phyloP scores from a whole-genome alignment of 2,888 invertebrate species.

The Coleophora deauratella region DNA sequence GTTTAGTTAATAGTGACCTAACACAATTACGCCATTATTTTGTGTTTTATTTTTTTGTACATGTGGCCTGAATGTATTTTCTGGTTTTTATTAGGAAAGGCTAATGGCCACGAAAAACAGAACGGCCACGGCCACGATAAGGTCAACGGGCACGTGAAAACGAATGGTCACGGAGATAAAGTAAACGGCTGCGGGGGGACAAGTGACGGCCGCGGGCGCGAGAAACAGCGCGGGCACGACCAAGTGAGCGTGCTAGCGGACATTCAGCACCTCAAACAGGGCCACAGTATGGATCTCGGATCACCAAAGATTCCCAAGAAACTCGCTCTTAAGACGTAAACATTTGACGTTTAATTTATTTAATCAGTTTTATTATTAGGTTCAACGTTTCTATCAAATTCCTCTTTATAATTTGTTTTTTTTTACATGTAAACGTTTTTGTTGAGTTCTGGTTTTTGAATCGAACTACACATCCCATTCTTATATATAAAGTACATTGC shows the following conservation, averaged over 20 bases:
- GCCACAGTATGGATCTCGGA: slow-evolving; percentile 47
- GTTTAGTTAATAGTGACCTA: slow-evolving; percentile 24
- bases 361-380: slow-evolving; percentile 26
- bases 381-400: slow-evolving; percentile 50
- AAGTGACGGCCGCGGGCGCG: slow-evolving; percentile 21
- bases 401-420: slow-evolving; percentile 48
- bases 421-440: slow-evolving; percentile 38
- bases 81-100: slow-evolving; percentile 59
- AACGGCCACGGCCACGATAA: slow-evolving; percentile 16
- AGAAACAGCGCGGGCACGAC: slow-evolving; percentile 21
- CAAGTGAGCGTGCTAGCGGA: slow-evolving; percentile 18
- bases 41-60: no score
- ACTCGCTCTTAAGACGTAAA: slow-evolving; percentile 61
- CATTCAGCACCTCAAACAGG: slow-evolving; percentile 31
- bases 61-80: slow-evolving; percentile 19
- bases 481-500: no score
- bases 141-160: slow-evolving; percentile 18
- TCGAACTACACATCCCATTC: slow-evolving; percentile 10
- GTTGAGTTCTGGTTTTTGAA: slow-evolving; percentile 25
- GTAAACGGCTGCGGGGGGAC: slow-evolving; percentile 27
- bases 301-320: slow-evolving; percentile 67
- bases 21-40: slow-evolving; percentile 60
- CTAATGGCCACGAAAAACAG: slow-evolving; percentile 22
- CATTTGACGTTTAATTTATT: slow-evolving; percentile 10
- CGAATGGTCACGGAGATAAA: slow-evolving; percentile 26